phyloP scores from a whole-genome alignment of 2,113 vertebrate species.

The Ia io region DNA sequence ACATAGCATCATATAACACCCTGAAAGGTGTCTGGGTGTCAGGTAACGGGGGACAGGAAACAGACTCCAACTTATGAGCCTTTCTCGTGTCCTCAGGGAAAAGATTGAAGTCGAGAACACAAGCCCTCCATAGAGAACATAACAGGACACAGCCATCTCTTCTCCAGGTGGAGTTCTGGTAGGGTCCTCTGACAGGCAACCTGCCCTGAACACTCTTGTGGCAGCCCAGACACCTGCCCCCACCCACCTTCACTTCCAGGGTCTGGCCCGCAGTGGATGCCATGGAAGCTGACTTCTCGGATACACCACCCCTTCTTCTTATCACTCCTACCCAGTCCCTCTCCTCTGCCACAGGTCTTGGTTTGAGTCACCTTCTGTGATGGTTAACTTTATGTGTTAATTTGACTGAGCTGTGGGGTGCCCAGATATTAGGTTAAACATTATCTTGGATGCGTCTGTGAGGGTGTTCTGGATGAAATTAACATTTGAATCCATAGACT shows the following conservation, averaged over 20 bases:
- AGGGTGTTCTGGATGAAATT: background rate
- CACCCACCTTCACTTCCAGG: no score
- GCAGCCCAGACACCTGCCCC: background rate
- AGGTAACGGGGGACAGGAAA: background rate
- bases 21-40: background rate
- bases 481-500: background rate
- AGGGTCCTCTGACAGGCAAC: background rate
- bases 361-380: background rate
- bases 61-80: background rate
- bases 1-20: background rate
- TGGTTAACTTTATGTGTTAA: background rate
- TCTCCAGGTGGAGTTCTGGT: background rate
- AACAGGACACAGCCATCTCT: background rate
- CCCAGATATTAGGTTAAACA: background rate
- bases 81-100: background rate
- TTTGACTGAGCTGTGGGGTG: background rate
- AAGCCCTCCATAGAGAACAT: background rate
- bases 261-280: no score
- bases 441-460: background rate
- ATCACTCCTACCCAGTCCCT: background rate
- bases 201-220: rapidly evolving
- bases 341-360: background rate
- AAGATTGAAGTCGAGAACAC: background rate
- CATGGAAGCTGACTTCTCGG: background rate
- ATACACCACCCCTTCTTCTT: background rate